phyloP scores from a whole-genome alignment of 2,888 invertebrate species.

The Elaeidobius kamerunicus region DNA sequence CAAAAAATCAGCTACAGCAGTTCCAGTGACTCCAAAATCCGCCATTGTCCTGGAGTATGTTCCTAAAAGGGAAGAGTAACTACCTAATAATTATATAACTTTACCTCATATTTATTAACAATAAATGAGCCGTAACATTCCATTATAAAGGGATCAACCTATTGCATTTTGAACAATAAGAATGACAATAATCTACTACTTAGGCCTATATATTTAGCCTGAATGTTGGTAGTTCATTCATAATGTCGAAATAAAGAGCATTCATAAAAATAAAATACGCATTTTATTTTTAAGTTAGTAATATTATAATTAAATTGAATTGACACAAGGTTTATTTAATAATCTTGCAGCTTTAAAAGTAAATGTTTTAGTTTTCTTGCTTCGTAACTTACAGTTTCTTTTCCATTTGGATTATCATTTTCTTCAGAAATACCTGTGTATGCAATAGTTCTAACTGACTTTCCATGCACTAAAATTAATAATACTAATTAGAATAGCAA shows the following conservation, averaged over 20 bases:
- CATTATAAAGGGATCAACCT: slow-evolving; percentile 1
- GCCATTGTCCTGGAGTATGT: slow-evolving; percentile 69
- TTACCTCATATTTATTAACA: not conserved
- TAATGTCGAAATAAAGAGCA: not conserved
- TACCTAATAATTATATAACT: not conserved
- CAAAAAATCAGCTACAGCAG: slow-evolving; percentile 55
- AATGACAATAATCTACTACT: slow-evolving; percentile 17
- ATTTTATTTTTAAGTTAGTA: not conserved
- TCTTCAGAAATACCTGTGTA: slow-evolving; percentile 77
- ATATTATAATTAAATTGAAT: not conserved
- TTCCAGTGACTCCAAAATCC: slow-evolving; percentile 61
- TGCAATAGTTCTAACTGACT: slow-evolving; percentile 76
- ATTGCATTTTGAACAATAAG: slow-evolving; percentile 11
- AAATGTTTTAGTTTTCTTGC: slow-evolving; percentile 80
- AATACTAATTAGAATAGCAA: no score
- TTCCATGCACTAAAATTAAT: slow-evolving; percentile 68
- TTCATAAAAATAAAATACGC: not conserved
- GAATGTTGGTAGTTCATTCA: not conserved
- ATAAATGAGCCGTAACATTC: slow-evolving; percentile 6
- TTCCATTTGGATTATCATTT: slow-evolving; percentile 61
- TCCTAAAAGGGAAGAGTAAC: slow-evolving; percentile 50
- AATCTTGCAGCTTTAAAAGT: slow-evolving; percentile 63
- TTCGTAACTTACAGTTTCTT: slow-evolving; percentile 90
- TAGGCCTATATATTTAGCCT: not conserved
- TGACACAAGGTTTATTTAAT: slow-evolving; percentile 31